Conservation (phyloP, 2,888 invertebrate species). For the Dromius quadrimaculatus region DNA sequence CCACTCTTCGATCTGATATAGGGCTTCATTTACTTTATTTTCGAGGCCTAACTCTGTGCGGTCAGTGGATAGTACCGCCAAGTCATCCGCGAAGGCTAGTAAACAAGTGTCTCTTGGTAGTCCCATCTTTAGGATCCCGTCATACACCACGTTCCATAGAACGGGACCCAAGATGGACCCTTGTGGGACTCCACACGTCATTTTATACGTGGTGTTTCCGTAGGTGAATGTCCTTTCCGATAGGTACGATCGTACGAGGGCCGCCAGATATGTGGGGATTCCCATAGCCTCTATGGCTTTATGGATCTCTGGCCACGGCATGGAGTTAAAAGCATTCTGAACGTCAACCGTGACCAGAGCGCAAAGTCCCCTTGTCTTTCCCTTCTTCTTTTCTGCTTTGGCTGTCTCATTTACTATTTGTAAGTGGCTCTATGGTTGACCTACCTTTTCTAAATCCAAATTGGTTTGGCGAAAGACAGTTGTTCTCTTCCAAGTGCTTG, state of each 20-base stretch:
- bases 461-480: conserved; percentile 44
- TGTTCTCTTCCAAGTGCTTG: conserved; percentile 50
- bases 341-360: background rate
- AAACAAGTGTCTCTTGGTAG: background rate
- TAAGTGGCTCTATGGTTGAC: too few species aligned
- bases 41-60: background rate
- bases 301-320: background rate
- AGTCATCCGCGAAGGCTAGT: conserved; percentile 14
- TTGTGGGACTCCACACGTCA: conserved; percentile 21
- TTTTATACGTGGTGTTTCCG: background rate
- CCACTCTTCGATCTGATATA: background rate
- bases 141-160: conserved; percentile 14
- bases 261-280: background rate
- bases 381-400: background rate
- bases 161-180: conserved; percentile 9
- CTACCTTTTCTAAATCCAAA: conserved; percentile 56
- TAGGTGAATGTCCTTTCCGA: background rate
- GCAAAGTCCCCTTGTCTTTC: background rate
- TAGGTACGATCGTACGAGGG: background rate
- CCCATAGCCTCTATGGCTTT: background rate
- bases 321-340: background rate
- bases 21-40: background rate
- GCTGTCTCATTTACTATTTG: background rate
- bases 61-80: background rate
- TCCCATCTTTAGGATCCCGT: background rate